Evolutionary conservation across 2,113 vertebrate genomes (phyloP).

Genomic region (Peromyscus californicus): DNA sequence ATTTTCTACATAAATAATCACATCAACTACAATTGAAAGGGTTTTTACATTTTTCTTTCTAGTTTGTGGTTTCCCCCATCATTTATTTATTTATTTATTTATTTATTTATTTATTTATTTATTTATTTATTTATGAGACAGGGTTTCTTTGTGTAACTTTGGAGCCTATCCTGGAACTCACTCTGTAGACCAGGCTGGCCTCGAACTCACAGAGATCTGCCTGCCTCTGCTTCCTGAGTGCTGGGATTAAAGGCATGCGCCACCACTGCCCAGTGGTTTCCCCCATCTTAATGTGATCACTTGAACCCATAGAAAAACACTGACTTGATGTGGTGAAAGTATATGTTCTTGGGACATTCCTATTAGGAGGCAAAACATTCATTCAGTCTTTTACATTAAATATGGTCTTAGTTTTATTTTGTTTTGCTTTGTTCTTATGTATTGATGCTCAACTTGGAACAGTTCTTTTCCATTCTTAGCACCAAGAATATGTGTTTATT

Average conservation of each 20-base stretch:
- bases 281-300: not conserved
- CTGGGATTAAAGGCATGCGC: too few relatives aligned
- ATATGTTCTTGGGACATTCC: not conserved
- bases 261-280: not conserved
- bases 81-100: too few relatives aligned
- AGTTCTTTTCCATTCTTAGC: not conserved
- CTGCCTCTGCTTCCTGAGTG: too few relatives aligned
- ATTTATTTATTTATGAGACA: too few relatives aligned
- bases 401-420: not conserved
- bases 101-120: too few relatives aligned
- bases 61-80: not conserved
- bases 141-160: too few relatives aligned
- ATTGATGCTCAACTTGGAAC: not conserved
- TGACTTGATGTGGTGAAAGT: not conserved
- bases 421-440: constrained; percentile 16
- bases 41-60: not conserved
- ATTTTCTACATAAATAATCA: constrained; percentile 9
- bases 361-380: not conserved
- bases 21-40: not conserved
- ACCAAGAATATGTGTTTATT: not conserved
- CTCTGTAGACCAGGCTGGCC: too few relatives aligned
- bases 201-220: too few relatives aligned
- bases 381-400: not conserved
- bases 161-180: too few relatives aligned
- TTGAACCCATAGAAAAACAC: not conserved